A percentile compares a stretch with the other conserved stretches of the same genome.
phyloP scores from a whole-genome alignment of 2,797 vertebrate species.

The Phoebastria nigripes region DNA sequence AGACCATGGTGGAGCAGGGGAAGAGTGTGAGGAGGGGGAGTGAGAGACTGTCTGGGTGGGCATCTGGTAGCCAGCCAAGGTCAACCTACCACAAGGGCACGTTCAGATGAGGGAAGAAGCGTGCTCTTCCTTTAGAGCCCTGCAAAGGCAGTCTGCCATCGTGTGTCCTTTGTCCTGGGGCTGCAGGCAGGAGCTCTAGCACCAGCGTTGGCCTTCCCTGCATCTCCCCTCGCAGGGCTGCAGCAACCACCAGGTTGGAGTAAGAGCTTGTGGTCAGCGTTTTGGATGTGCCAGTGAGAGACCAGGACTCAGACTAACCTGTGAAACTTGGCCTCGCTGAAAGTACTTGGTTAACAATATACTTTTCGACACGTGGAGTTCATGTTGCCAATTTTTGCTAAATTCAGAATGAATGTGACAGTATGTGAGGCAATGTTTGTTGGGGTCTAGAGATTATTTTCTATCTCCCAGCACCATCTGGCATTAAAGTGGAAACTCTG shows the following conservation, averaged over 20 bases:
- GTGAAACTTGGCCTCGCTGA: neutral
- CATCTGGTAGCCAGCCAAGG: neutral
- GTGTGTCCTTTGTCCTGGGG: neutral
- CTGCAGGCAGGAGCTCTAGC: neutral
- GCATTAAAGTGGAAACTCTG: neutral
- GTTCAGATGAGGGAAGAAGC: neutral
- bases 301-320: neutral
- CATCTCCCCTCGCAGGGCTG: rapidly evolving
- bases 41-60: neutral
- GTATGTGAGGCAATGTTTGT: neutral
- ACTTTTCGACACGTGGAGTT: neutral
- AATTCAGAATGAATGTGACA: neutral
- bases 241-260: neutral
- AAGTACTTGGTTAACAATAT: neutral
- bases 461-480: slow-evolving; percentile 10
- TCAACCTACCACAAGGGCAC: neutral
- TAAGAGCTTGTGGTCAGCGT: rapidly evolving
- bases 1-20: rapidly evolving
- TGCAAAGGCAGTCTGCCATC: neutral
- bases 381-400: neutral
- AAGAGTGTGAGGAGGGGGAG: neutral
- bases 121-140: neutral
- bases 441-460: neutral
- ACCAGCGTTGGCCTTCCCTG: neutral
- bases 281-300: neutral